A percentile compares a stretch with the other conserved stretches of the same genome.
Conservation (phyloP, 2,113 vertebrate species). For the Platichthys stellatus region DNA sequence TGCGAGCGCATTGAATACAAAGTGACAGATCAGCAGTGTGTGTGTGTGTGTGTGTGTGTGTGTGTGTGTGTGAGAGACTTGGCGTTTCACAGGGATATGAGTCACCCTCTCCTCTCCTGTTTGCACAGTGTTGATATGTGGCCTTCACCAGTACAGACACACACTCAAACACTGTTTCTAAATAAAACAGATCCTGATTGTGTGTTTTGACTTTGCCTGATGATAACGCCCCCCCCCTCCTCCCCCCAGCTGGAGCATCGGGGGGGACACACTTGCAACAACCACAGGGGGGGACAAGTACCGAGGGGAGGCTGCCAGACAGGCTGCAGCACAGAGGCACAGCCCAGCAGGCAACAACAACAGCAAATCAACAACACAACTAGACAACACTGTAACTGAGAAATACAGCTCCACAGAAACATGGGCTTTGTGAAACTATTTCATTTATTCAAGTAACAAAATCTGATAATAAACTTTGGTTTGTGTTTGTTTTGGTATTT, state of each 20-base stretch:
- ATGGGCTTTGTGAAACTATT: not conserved
- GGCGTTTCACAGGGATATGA: constrained; percentile 61
- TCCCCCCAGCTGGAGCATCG: not conserved
- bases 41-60: constrained; percentile 38
- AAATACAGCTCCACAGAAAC: not conserved
- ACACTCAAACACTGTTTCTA: not conserved
- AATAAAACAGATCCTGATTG: not conserved
- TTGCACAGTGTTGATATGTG: constrained; percentile 42
- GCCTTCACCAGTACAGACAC: constrained; percentile 36
- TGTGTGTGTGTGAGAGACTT: constrained; percentile 39
- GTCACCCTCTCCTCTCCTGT: constrained; percentile 50
- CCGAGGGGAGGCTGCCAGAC: constrained; percentile 1
- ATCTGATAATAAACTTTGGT: no score
- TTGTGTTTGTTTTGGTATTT: no score
- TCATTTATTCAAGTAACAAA: no score
- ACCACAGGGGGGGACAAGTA: constrained; percentile 8
- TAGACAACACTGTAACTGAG: not conserved
- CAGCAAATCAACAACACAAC: not conserved
- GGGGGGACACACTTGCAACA: constrained; percentile 11
- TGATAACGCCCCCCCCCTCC: not conserved
- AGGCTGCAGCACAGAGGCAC: constrained; percentile 1
- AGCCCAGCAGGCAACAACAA: not conserved
- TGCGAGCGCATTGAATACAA: constrained; percentile 59
- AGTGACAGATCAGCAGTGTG: constrained; percentile 68
- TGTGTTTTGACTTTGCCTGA: constrained; percentile 4